phyloP scores from a whole-genome alignment of 1,140 invertebrate genomes.

The Drosophila athabasca region DNA sequence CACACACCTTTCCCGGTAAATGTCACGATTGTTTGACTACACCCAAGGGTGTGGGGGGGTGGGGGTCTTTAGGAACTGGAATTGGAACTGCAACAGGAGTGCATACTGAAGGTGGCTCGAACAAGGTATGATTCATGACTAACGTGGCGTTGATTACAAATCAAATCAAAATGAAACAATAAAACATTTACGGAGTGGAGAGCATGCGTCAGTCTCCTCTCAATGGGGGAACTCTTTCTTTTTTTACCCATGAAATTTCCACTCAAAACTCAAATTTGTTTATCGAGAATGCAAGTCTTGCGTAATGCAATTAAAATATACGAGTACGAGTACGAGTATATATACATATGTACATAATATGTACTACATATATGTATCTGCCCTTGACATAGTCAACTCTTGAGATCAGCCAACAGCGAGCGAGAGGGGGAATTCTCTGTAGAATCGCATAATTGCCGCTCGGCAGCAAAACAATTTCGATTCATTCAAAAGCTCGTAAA shows the following conservation, averaged over 20 bases:
- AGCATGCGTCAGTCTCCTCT: conserved; percentile 26
- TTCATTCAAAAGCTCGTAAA: conserved; percentile 69
- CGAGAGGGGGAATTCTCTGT: neutral
- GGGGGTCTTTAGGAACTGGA: neutral
- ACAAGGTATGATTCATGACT: conserved; percentile 60
- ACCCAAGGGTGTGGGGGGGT: neutral
- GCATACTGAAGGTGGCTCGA: conserved; percentile 1
- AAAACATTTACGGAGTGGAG: neutral
- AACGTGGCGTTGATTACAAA: conserved; percentile 58
- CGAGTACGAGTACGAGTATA: conserved; percentile 17
- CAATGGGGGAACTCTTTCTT: neutral
- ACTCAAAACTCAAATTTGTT: conserved; percentile 28
- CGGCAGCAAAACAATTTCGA: conserved; percentile 68
- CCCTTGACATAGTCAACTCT: conserved; percentile 68
- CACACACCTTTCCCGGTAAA: conserved; percentile 44
- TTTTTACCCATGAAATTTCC: neutral
- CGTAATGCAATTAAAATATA: conserved; percentile 71
- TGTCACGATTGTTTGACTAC: conserved; percentile 59
- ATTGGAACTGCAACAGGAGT: conserved; percentile 11
- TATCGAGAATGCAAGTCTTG: conserved; percentile 59
- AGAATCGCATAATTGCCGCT: conserved; percentile 46
- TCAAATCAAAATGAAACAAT: conserved; percentile 29
- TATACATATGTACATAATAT: conserved; percentile 17
- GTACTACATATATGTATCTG: conserved; percentile 30
- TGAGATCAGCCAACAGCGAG: conserved; percentile 29